A percentile compares a stretch with the other conserved stretches of the same genome.
Conservation (phyloP, 2,888 invertebrate species). For the Therioaphis trifolii region DNA sequence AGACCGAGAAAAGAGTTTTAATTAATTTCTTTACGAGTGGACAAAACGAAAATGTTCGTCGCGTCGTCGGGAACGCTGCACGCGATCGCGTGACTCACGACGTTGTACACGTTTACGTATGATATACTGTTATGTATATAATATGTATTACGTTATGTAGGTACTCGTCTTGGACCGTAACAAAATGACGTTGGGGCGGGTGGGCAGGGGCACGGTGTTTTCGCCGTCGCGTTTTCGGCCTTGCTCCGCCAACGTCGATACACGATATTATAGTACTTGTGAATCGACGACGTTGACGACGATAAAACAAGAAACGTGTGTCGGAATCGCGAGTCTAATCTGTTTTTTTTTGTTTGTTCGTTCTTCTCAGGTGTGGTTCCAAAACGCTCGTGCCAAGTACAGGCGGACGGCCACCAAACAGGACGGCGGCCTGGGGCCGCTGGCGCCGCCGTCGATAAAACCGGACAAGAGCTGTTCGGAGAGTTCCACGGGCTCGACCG, state of each 20-base stretch:
- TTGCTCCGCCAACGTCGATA: too few relatives aligned
- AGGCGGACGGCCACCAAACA: conserved; percentile 87
- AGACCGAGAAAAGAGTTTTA: background rate
- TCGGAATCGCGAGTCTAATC: too few relatives aligned
- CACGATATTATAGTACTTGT: too few relatives aligned
- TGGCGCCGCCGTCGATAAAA: conserved; percentile 57
- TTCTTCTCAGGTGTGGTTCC: conserved; percentile 89
- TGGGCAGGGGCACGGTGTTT: too few relatives aligned
- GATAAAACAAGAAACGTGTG: too few relatives aligned
- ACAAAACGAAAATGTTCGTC: background rate
- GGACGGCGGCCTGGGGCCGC: conserved; percentile 63
- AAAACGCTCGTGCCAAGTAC: conserved; percentile 94
- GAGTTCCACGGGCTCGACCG: conserved; percentile 67
- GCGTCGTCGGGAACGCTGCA: background rate
- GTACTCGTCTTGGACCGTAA: too few relatives aligned
- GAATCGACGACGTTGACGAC: too few relatives aligned
- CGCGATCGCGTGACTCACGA: conserved; percentile 26
- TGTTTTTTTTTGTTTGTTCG: background rate
- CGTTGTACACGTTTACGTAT: too few relatives aligned
- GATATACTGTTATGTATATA: too few relatives aligned
- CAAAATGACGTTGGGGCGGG: too few relatives aligned
- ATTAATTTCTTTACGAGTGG: conserved; percentile 4
- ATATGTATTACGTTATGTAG: too few relatives aligned
- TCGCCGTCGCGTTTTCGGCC: too few relatives aligned
- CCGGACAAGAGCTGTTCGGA: conserved; percentile 76